Conservation (phyloP, 2,888 invertebrate genomes). For the Rhingia campestris region DNA sequence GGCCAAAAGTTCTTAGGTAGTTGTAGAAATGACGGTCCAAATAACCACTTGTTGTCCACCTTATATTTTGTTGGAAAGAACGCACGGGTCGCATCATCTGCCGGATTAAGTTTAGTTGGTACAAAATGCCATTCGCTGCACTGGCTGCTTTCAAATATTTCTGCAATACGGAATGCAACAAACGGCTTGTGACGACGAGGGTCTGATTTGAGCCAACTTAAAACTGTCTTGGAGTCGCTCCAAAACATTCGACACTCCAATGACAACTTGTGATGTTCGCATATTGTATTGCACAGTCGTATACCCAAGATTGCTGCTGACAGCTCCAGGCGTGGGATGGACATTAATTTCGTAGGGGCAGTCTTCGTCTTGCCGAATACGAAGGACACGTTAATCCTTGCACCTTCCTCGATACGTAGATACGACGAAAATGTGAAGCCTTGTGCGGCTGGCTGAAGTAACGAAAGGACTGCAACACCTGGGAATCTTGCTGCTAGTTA, state of each 20-base stretch:
- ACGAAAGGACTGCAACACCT: no score
- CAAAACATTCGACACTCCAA: conserved; percentile 61
- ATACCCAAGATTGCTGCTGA: conserved; percentile 14
- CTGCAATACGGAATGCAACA: conserved; percentile 55
- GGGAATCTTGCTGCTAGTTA: no score
- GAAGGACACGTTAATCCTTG: neutral
- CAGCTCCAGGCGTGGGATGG: conserved; percentile 7
- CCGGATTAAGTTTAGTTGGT: conserved; percentile 44
- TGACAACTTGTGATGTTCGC: conserved; percentile 6
- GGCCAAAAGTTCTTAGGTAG: conserved; percentile 5
- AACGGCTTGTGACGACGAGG: conserved; percentile 59
- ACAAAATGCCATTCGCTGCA: conserved; percentile 39
- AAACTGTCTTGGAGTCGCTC: no score
- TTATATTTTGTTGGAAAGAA: neutral
- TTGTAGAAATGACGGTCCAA: conserved; percentile 41
- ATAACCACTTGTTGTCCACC: conserved; percentile 39
- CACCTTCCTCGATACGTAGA: neutral
- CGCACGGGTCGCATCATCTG: conserved; percentile 57
- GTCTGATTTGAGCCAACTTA: no score
- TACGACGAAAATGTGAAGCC: conserved; percentile 8
- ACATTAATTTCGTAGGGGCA: neutral
- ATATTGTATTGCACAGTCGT: neutral
- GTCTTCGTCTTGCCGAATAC: conserved; percentile 4
- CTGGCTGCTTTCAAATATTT: conserved; percentile 51
- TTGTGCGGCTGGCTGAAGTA: no score